phyloP scores from a whole-genome alignment of 2,888 invertebrate species.

The Zonitis immaculata region DNA sequence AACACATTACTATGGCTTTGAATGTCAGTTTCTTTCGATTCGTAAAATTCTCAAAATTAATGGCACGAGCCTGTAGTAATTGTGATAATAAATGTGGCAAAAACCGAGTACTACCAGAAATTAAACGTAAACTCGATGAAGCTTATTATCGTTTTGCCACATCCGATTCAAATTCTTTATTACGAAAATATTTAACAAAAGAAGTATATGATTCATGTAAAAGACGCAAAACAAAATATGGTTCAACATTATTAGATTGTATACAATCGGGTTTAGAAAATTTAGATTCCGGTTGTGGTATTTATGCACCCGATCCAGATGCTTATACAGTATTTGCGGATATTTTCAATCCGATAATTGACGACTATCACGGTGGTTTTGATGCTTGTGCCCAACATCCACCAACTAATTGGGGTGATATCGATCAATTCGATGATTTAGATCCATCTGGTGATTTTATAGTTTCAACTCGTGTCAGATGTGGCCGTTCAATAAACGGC shows the following conservation, averaged over 20 bases:
- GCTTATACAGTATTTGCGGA: conserved; percentile 61
- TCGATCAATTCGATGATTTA: conserved; percentile 52
- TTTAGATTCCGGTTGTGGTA: conserved; percentile 60
- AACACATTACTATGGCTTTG: not conserved
- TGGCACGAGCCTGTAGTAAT: conserved; percentile 30
- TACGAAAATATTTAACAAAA: conserved; percentile 59
- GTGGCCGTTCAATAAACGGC: conserved; percentile 57
- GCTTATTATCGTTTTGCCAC: no score
- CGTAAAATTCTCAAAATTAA: not conserved
- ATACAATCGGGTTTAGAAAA: conserved; percentile 64
- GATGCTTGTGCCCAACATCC: conserved; percentile 56
- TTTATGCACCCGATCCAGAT: conserved; percentile 66
- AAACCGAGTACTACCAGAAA: conserved; percentile 42
- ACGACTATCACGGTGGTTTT: conserved; percentile 63
- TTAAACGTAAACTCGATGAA: conserved; percentile 51
- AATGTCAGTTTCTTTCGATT: not conserved
- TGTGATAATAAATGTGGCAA: conserved; percentile 38
- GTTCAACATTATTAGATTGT: conserved; percentile 59
- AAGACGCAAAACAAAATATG: conserved; percentile 54
- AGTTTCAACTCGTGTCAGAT: conserved; percentile 63
- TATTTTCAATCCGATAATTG: conserved; percentile 65
- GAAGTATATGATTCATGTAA: conserved; percentile 55
- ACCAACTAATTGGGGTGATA: conserved; percentile 57
- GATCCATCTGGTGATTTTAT: conserved; percentile 59
- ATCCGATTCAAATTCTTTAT: conserved; percentile 55